phyloP scores from a whole-genome alignment of 2,113 vertebrate species.

The Jaculus jaculus region DNA sequence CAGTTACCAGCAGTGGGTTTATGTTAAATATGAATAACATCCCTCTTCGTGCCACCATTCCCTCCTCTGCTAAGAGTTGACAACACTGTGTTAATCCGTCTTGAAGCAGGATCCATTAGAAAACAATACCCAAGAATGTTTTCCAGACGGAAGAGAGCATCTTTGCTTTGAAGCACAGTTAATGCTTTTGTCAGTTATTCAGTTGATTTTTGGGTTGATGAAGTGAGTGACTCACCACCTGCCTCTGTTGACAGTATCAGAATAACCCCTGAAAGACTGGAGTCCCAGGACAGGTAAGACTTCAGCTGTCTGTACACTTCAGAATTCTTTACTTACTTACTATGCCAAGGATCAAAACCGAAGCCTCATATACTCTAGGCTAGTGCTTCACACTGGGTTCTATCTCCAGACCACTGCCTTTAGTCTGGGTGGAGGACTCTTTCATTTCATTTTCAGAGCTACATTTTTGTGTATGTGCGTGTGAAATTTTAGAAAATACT shows the following conservation, averaged over 20 bases:
- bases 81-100: background rate
- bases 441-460: background rate
- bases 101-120: background rate
- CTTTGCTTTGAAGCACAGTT: conserved; percentile 12
- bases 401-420: background rate
- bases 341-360: background rate
- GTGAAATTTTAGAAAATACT: background rate
- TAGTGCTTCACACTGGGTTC: background rate
- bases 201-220: background rate
- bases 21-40: background rate
- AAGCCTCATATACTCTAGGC: background rate
- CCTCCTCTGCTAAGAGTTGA: background rate
- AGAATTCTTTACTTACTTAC: background rate
- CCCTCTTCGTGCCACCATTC: background rate
- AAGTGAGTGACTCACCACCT: background rate
- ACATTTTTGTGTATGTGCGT: background rate
- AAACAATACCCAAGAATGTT: background rate
- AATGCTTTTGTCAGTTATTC: background rate
- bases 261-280: background rate
- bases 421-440: background rate
- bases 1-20: background rate
- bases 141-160: background rate
- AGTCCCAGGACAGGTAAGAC: background rate
- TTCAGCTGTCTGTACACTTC: background rate
- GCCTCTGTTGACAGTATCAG: background rate